Evolutionary conservation across 2,888 invertebrate species (phyloP), one percentile per base, ranked within the genome.

Genomic region (Acanthopleura granulata): DNA sequence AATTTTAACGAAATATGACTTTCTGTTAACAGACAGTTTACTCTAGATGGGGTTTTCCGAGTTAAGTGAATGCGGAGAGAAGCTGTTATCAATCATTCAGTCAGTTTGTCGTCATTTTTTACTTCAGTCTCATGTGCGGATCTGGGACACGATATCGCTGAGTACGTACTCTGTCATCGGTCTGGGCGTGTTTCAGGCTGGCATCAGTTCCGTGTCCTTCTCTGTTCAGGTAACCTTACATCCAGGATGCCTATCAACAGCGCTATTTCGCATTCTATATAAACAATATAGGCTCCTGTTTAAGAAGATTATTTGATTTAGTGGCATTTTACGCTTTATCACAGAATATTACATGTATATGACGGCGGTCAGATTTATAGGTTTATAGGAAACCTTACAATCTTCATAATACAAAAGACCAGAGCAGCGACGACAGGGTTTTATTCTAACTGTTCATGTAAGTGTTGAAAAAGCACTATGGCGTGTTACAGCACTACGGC

Each of bases 131-230:
- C 96, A 97, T 88, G 95, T 97, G 25, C 93, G 97, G 75, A 95
- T 97, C 83, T 97, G 97, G 97, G 95, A 96, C 88, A 95, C 96
- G 0, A 95, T 95, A 90, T 95, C 96, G 0, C 91, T 97, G 80
- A 95, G 95, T 89, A 97, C 97, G 0, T 92, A 96, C 62, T 95
- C 96, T 88, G 95, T 97, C 49, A 95, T 97, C 88, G 97, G 97
- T 6, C 95, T 96, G 94, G 96, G 96, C 0, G 96, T 96, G 90
- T 94, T 97, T 87, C 95, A 95, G 86, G 93, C 95, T 73, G 96
- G 96, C 0, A 95, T 97, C 0, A 93, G 95, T 0, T 96, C 96
- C 0, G 94, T 97, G 0, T 95, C 96, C 0, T 97, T 97, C 74
- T 85, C 85, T 14, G 74, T 73, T n/a, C 79, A 78, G 62, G 83